Evolutionary conservation across 2,797 vertebrate species (phyloP), one percentile per base, ranked within the genome.

Genomic region (Aphelocoma californica): DNA sequence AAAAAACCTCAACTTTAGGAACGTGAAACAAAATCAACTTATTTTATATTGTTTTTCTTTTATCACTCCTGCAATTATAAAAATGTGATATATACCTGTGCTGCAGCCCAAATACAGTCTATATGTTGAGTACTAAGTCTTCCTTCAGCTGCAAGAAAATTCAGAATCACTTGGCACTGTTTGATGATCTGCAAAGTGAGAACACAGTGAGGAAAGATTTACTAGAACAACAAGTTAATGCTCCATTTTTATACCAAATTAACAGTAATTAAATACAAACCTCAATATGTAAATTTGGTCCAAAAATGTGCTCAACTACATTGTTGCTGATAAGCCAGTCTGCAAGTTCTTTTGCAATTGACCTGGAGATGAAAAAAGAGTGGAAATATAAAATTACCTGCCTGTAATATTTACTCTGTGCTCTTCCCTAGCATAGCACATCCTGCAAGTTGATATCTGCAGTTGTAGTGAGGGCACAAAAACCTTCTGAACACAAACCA

Each of bases 81-180:
- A 65, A 75, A 72, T 6, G 7, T 14, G 17, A 38, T 7, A 61
- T 18, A 79, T 97, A 99, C 99, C 99, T 99, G 99, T 96, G 99
- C 99, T 88, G 99, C 99, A 54, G 99, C 99, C 99, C 99, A 99
- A 95, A 99, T 99, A 95, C 99, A 99, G 97, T 99, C 99, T 96
- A 99, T 99, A 57, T 99, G 99, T 95, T 99, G 99, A 78, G 99
- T 99, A 97, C 99, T 99, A 92, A 99, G 98, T 71, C 99, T 98
- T 60, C 99, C 99, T 96, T 99, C 99, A 54, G 99, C 99, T 94
- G 99, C 99, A 96, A 99, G 98, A 97, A 99, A 99, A 98, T 99
- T 99, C 97, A 99, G 98, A 98, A 99, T 99, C 96, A 99, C 99
- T 98, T 99, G 99, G 98, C 99, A 99, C 98, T 99, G 99, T 96